Percentiles rank a stretch among this genome's conserved stretches.
phyloP scores from a whole-genome alignment of 2,888 invertebrate genomes.

The Nyleta sp. region DNA sequence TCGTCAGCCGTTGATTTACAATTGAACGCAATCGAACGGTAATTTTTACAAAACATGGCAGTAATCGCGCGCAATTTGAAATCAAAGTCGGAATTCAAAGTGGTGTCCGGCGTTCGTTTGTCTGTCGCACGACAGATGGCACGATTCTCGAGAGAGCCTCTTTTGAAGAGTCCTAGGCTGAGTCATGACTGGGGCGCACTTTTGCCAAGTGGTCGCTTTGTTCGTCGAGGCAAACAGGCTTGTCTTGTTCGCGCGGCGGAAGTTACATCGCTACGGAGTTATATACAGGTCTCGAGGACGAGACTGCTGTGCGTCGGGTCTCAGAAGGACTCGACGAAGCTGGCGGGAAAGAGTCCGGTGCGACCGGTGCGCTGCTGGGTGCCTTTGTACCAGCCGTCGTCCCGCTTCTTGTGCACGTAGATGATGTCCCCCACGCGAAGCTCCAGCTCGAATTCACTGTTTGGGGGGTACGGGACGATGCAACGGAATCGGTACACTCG shows the following conservation, averaged over 20 bases:
- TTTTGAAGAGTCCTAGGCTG: too few species aligned
- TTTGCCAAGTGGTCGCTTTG: too few species aligned
- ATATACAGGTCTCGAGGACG: constrained; percentile 82
- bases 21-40: too few species aligned
- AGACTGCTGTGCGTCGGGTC: constrained; percentile 77
- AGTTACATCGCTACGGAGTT: constrained; percentile 50
- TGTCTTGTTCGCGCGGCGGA: too few species aligned
- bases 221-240: too few species aligned
- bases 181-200: too few species aligned
- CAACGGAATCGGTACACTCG: constrained; percentile 90
- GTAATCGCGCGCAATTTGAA: too few species aligned
- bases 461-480: constrained; percentile 97
- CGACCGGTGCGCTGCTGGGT: constrained; percentile 94
- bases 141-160: neutral
- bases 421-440: constrained; percentile 95
- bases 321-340: constrained; percentile 92
- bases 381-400: constrained; percentile 98
- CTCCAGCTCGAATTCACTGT: constrained; percentile 96
- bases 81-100: too few species aligned
- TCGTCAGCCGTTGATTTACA: too few species aligned
- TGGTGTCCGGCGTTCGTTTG: too few species aligned
- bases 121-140: neutral
- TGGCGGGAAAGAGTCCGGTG: constrained; percentile 97
- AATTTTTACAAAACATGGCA: too few species aligned
- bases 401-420: constrained; percentile 94